phyloP scores from a whole-genome alignment of 2,113 vertebrate species.

The Apistogramma diplotaenia region DNA sequence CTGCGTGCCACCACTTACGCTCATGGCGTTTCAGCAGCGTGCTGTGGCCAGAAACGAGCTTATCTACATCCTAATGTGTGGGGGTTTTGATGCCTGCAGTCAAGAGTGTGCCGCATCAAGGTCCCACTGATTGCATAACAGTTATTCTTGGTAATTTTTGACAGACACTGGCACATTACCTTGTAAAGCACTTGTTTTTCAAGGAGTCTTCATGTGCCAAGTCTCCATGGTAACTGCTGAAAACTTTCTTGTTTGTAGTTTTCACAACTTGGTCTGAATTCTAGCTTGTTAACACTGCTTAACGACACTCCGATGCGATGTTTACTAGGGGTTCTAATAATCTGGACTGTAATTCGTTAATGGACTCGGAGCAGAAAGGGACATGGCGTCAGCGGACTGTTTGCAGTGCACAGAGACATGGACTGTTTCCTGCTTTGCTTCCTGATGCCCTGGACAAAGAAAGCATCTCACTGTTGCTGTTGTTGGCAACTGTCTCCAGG shows the following conservation, averaged over 20 bases:
- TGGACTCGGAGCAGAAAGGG: not conserved
- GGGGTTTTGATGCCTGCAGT: not conserved
- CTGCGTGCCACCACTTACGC: not conserved
- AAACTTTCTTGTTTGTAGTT: conserved; percentile 59
- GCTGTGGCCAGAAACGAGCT: not conserved
- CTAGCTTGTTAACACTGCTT: not conserved
- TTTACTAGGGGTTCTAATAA: conserved; percentile 2
- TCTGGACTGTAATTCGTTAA: conserved; percentile 2
- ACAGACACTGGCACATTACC: conserved; percentile 36
- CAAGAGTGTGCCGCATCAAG: not conserved
- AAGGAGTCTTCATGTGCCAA: conserved; percentile 23
- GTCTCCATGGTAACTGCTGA: conserved; percentile 65
- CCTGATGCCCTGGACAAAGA: conserved; percentile 32
- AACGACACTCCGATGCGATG: conserved; percentile 8
- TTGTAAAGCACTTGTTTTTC: conserved; percentile 30
- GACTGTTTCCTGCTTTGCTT: conserved; percentile 46
- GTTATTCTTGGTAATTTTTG: conserved; percentile 56
- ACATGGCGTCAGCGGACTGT: not conserved
- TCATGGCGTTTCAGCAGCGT: not conserved
- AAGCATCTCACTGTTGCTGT: conserved; percentile 58
- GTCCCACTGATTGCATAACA: conserved; percentile 36
- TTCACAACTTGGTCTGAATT: conserved; percentile 12
- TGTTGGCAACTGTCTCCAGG: conserved; percentile 81
- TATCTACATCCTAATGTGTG: not conserved
- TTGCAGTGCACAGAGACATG: not conserved